These are phyloP conservation scores for Heterodera filipjevi DNA, from an alignment of 2,888 invertebrate species.

Conservation along the genomic window DNA sequence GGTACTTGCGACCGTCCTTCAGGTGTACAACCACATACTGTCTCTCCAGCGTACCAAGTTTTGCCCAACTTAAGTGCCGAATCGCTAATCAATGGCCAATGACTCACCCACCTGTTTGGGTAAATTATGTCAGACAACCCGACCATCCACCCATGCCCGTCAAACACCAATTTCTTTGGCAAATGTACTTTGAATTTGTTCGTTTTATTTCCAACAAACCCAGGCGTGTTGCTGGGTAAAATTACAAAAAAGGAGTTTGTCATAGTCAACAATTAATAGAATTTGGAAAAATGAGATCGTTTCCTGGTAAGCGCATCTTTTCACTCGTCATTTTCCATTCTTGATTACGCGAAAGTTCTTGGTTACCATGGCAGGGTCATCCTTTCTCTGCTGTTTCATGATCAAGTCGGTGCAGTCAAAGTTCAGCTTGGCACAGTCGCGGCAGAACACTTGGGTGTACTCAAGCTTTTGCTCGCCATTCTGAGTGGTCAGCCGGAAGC, in stretches of 20 bases:
- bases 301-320: too few species aligned
- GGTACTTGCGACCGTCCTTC: background rate
- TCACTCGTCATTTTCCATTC: background rate
- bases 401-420: background rate
- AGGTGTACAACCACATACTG: background rate
- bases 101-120: background rate
- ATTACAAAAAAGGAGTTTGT: slow-evolving; percentile 5
- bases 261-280: too few species aligned
- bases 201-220: background rate
- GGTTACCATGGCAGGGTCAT: too few species aligned
- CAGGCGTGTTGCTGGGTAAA: slow-evolving; percentile 10
- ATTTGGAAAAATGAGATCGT: background rate
- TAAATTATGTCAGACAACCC: background rate
- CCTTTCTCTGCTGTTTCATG: background rate
- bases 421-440: background rate
- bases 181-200: background rate
- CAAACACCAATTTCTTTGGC: slow-evolving; percentile 2
- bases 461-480: background rate
- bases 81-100: background rate
- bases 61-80: background rate
- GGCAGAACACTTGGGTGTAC: background rate
- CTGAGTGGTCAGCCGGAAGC: background rate
- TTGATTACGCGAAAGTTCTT: background rate
- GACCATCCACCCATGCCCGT: background rate
- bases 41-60: background rate